Base-by-base conservation (phyloP, 1,140 invertebrate species). In the Babylonia areolata region DNA sequence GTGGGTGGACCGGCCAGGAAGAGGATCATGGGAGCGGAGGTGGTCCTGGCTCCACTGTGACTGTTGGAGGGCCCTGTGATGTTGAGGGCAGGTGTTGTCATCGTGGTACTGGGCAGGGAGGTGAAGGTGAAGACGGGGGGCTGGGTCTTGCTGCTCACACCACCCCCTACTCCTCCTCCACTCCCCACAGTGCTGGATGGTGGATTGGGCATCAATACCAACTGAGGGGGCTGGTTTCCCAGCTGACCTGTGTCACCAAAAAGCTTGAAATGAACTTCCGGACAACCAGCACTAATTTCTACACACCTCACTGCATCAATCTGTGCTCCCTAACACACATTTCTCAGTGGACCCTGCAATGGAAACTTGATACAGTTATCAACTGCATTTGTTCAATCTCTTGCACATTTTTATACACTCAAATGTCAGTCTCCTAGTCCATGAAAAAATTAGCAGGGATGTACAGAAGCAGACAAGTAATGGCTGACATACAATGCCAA, bases 1-100 rank as follows among this genome's bases (percentile, higher is more conserved):
- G 1, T 12, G 20, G 82, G 39, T 73, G 82, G 82, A 15, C 54
- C 69, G 0, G 82, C 69, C 82, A 84, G 40, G 23, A 84, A 42
- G 9, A 84, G 64, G 20, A 84, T 84, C 82, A 84, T 84, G 37
- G 58, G 82, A 1, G 82, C 64, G 28, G 64, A 84, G 64, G 64
- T 31, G 81, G 28, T 28, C 46, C 46, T 51, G 20, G 35, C 54
- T 37, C 54, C 20, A 23, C 2, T 15, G 33, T 35, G 46, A 42
- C 35, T 81, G 28, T 54, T 54, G 33, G 33, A 54, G 2, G 39
- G 20, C 12, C 54, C 23, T 17, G 33, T 39, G 54, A 15, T 31
- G 40, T 23, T 33, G 31, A 40, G 12, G 2, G 54, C 15, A 23
- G 51, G 37, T 5, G 75, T 0, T 12, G 51, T 2, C 23, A 20